These are phyloP conservation scores for Pseudorasbora parva DNA, from an alignment of 2,113 vertebrate genomes.

Conservation along the genomic window DNA sequence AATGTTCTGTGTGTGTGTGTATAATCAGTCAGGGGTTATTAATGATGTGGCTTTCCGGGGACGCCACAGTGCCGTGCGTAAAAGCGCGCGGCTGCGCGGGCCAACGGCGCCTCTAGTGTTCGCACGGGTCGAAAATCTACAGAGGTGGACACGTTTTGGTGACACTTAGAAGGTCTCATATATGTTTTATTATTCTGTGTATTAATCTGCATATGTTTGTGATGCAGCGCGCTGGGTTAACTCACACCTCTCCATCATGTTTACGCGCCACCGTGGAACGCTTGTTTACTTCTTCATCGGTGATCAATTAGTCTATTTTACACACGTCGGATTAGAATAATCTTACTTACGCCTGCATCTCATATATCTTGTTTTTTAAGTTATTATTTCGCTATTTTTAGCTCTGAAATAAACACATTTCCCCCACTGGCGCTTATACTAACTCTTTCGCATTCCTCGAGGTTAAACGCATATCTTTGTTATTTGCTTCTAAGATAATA, in stretches of 20 bases:
- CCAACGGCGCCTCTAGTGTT: slow-evolving; percentile 42
- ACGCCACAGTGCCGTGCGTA: not conserved
- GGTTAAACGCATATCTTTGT: not conserved
- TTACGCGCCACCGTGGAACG: not conserved
- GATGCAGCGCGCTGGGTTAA: not conserved
- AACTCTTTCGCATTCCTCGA: too few relatives aligned
- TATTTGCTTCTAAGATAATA: not conserved
- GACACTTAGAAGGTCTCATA: not conserved
- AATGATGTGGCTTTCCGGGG: not conserved
- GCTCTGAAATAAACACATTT: not conserved
- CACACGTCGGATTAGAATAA: not conserved
- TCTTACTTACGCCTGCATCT: not conserved
- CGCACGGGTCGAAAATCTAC: not conserved
- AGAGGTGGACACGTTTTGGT: not conserved
- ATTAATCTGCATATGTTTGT: not conserved
- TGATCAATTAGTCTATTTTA: not conserved
- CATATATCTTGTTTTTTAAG: not conserved
- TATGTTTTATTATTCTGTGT: not conserved
- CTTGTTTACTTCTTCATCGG: not conserved
- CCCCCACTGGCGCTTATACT: not conserved
- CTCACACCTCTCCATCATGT: not conserved
- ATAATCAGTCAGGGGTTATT: not conserved
- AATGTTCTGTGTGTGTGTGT: not conserved
- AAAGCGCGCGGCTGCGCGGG: not conserved
- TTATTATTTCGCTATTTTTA: not conserved